A percentile compares a stretch with the other conserved stretches of the same genome.
Conservation (phyloP, 1,140 invertebrate species). For the Aphelinus atriplicis region DNA sequence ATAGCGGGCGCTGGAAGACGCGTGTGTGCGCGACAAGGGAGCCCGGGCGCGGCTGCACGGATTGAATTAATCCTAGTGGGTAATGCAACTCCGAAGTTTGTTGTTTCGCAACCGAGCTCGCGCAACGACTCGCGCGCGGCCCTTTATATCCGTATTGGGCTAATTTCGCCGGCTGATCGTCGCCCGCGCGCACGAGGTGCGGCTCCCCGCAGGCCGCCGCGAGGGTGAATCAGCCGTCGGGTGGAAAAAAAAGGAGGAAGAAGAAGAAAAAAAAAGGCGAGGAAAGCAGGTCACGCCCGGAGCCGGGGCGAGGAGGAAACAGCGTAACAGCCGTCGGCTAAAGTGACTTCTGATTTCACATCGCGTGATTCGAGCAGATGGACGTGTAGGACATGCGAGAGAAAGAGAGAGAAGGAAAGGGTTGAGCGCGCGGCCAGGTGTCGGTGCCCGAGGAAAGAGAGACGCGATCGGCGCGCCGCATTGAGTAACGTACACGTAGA, state of each 20-base stretch:
- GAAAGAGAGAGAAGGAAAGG: slow-evolving; percentile 1
- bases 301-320: slow-evolving; percentile 32
- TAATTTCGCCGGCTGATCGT: slow-evolving; percentile 21
- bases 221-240: not conserved
- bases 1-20: not conserved
- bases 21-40: too few relatives aligned
- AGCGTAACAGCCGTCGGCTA: slow-evolving; percentile 14
- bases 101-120: not conserved
- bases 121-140: not conserved
- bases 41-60: not conserved
- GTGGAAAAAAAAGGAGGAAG: not conserved
- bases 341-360: slow-evolving; percentile 51
- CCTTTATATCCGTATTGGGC: slow-evolving; percentile 6
- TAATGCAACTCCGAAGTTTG: slow-evolving; percentile 36
- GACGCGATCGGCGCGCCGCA: not conserved
- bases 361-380: slow-evolving; percentile 50
- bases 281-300: not conserved
- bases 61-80: slow-evolving; percentile 35
- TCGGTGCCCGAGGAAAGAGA: not conserved
- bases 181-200: not conserved
- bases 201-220: not conserved
- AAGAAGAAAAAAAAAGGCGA: slow-evolving; percentile 8
- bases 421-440: slow-evolving; percentile 10
- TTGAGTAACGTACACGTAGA: too few relatives aligned
- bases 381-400: slow-evolving; percentile 35